Base-by-base conservation (phyloP, 2,797 vertebrate genomes). In the Miichthys miiuy region DNA sequence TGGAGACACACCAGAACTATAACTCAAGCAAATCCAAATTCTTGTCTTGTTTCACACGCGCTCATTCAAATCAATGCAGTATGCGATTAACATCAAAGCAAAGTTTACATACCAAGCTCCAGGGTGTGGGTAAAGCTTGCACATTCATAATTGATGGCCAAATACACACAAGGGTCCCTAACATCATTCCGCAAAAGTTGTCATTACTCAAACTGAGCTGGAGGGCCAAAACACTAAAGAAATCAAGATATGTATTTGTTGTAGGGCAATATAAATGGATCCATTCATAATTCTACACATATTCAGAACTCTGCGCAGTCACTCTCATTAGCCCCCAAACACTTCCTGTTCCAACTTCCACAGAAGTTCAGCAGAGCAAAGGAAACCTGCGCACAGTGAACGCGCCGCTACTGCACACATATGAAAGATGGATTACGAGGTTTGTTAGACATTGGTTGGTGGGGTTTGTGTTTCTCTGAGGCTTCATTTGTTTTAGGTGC, bases 61-160 rank as follows among this genome's bases (percentile, higher is more conserved):
- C 42, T 66, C 27, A 54, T 83, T 84, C 25, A 88, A 82, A 82
- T 83, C 80, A 82, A 78, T 78, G 83, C 71, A 75, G 58, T 68
- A 14, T 75, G 54, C 27, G 75, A 88, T 89, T 86, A 90, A 86
- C 77, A 88, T 87, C 82, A 91, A 88, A 89, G 86, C 71, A 62
- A 71, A 83, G 71, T 81, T 72, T 75, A 81, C 72, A 78, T 75
- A 57, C 71, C 20, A 47, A 63, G 80, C 90, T 88, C 47, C 21
- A 16, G 88, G 83, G 64, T 80, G 61, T 63, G 77, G 60, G 52
- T 77, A 78, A 85, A 86, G 75, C 73, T 27, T 68, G 63, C 3
- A 23, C 71, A 83, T 83, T 87, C 46, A 75, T 85, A 86, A 81
- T 70, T 87, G 54, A 83, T 72, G 55, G 38, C 25, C 68, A 72